Evolutionary conservation across 2,797 vertebrate species (phyloP).

Genomic region (Poecile montanus): DNA sequence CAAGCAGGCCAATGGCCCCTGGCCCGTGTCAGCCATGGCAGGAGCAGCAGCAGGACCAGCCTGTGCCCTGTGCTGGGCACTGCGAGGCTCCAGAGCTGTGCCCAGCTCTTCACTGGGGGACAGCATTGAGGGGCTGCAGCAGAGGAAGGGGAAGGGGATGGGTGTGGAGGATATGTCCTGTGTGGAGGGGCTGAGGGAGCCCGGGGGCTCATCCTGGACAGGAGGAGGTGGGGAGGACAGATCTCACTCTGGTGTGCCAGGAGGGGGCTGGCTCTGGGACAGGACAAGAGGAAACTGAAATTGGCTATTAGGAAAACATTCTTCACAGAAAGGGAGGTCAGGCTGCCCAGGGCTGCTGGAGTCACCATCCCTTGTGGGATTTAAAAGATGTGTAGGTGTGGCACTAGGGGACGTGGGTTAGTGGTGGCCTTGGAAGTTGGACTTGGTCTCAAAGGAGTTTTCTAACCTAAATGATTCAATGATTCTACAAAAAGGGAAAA

Average conservation of each 20-base stretch:
- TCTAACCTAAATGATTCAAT: accelerated
- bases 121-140: background rate
- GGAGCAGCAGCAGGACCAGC: background rate
- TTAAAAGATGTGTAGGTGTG: too few relatives aligned
- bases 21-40: background rate
- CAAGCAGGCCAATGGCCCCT: background rate
- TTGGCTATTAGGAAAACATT: accelerated
- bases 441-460: background rate
- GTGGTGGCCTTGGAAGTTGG: background rate
- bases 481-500: background rate
- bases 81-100: too few relatives aligned
- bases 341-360: background rate
- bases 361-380: background rate
- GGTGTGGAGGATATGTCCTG: background rate
- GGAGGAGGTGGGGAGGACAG: too few relatives aligned
- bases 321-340: background rate
- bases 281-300: too few relatives aligned
- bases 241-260: accelerated
- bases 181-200: background rate
- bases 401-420: background rate
- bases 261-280: background rate
- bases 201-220: background rate
- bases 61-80: background rate
- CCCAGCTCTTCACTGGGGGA: accelerated
- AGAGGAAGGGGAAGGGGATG: background rate